Evolutionary conservation across 2,888 invertebrate species (phyloP).

Genomic region (Ophonus ardosiacus): DNA sequence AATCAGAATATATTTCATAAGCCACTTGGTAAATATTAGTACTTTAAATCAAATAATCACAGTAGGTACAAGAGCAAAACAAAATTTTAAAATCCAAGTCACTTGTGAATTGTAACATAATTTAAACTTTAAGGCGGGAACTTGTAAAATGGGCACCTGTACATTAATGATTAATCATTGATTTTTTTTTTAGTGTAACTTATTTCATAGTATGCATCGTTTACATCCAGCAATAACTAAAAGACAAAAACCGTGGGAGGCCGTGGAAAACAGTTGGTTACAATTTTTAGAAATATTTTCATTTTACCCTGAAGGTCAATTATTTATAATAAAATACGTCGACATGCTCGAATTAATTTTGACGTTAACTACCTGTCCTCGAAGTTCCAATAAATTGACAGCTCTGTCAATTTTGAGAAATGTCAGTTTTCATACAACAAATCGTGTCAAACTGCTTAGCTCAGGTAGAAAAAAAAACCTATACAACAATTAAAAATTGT

Average conservation of each 20-base stretch:
- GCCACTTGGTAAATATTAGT: too few relatives aligned
- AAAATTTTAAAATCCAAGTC: too few relatives aligned
- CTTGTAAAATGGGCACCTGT: too few relatives aligned
- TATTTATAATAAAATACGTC: conserved; percentile 75
- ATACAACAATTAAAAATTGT: background rate
- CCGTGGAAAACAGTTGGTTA: conserved; percentile 77
- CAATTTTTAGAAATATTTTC: conserved; percentile 78
- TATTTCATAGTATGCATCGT: conserved; percentile 75
- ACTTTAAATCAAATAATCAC: too few relatives aligned
- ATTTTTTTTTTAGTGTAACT: conserved; percentile 75
- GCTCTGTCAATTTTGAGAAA: conserved; percentile 78
- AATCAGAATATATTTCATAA: too few relatives aligned
- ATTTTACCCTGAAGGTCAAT: conserved; percentile 78
- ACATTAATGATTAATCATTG: too few relatives aligned
- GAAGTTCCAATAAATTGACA: conserved; percentile 70
- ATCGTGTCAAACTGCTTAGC: conserved; percentile 77
- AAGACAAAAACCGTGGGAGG: conserved; percentile 77
- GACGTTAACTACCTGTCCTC: conserved; percentile 70
- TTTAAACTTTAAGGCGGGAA: too few relatives aligned
- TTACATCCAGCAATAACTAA: conserved; percentile 78
- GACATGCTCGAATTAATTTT: conserved; percentile 74
- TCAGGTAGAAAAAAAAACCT: conserved; percentile 75
- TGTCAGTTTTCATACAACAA: conserved; percentile 77
- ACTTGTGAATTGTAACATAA: too few relatives aligned
- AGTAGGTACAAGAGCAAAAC: too few relatives aligned